Conservation (phyloP, 1,140 invertebrate species). For the Lucilia sericata region DNA sequence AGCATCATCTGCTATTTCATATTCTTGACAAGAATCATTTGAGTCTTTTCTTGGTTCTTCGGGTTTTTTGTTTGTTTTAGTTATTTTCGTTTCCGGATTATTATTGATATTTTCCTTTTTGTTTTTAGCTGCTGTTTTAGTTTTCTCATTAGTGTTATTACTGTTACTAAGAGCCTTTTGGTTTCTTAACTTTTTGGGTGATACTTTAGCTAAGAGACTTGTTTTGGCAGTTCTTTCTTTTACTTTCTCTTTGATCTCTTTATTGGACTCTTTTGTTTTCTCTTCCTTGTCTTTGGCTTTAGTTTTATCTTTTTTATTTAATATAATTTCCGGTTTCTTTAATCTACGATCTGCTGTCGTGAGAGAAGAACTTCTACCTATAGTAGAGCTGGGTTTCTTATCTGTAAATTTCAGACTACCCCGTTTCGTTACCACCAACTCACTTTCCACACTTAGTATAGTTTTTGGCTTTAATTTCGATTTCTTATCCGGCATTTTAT, state of each 20-base stretch:
- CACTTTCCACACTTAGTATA: constrained; percentile 64
- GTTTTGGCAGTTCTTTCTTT: constrained; percentile 50
- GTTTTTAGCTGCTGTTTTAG: constrained; percentile 37
- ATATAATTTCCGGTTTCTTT: constrained; percentile 46
- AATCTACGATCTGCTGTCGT: constrained; percentile 59
- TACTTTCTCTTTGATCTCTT: constrained; percentile 55
- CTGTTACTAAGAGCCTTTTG: neutral
- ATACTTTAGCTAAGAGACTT: constrained; percentile 57
- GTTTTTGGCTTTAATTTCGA: constrained; percentile 62
- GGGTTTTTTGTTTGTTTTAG: constrained; percentile 40
- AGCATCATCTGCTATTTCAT: constrained; percentile 74
- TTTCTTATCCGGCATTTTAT: constrained; percentile 67
- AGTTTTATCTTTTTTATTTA: constrained; percentile 53
- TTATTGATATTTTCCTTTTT: constrained; percentile 48
- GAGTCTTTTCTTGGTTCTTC: constrained; percentile 36
- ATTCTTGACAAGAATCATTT: constrained; percentile 60
- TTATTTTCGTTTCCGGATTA: constrained; percentile 50
- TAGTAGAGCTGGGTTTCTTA: constrained; percentile 50
- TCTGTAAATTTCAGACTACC: constrained; percentile 54
- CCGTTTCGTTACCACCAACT: constrained; percentile 60
- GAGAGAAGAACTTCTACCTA: constrained; percentile 58
- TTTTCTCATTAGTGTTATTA: constrained; percentile 41
- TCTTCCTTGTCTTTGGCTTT: constrained; percentile 55
- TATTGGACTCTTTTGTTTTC: constrained; percentile 53
- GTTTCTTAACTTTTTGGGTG: constrained; percentile 56